phyloP scores from a whole-genome alignment of 2,888 invertebrate species.

The Metopia argyrocephala region DNA sequence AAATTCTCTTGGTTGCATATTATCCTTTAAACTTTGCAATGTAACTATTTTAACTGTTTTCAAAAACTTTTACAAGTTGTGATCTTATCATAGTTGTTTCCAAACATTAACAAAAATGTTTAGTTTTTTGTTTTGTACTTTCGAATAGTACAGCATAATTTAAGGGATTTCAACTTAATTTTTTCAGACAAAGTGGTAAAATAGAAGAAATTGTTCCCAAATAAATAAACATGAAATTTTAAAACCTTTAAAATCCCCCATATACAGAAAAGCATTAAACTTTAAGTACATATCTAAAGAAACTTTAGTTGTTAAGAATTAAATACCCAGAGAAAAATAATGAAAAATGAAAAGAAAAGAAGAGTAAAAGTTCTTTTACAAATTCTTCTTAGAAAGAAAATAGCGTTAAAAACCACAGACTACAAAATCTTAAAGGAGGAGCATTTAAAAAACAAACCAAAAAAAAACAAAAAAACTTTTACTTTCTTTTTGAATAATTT shows the following conservation, averaged over 20 bases:
- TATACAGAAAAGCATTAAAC: slow-evolving; percentile 28
- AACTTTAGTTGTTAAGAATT: slow-evolving; percentile 39
- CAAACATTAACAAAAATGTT: not conserved
- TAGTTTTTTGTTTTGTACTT: not conserved
- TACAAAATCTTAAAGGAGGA: slow-evolving; percentile 17
- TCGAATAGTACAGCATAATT: not conserved
- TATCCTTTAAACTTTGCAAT: too few species aligned
- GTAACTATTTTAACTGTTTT: too few species aligned
- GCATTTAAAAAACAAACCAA: not conserved
- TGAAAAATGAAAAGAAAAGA: slow-evolving; percentile 14
- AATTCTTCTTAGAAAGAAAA: not conserved
- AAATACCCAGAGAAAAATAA: slow-evolving; percentile 43
- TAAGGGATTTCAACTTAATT: not conserved
- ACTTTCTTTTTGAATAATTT: slow-evolving; percentile 63
- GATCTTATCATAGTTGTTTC: not conserved
- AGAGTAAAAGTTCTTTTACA: too few species aligned
- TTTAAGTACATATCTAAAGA: slow-evolving; percentile 26
- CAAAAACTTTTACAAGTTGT: not conserved
- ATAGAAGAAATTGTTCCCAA: not conserved
- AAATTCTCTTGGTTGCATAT: too few species aligned
- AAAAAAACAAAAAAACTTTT: slow-evolving; percentile 49
- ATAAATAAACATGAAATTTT: slow-evolving; percentile 10
- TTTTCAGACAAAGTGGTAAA: not conserved
- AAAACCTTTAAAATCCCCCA: slow-evolving; percentile 32
- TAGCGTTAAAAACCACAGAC: slow-evolving; percentile 34